Evolutionary conservation across 1,140 invertebrate genomes (phyloP).

Genomic region (Cydia splendana): DNA sequence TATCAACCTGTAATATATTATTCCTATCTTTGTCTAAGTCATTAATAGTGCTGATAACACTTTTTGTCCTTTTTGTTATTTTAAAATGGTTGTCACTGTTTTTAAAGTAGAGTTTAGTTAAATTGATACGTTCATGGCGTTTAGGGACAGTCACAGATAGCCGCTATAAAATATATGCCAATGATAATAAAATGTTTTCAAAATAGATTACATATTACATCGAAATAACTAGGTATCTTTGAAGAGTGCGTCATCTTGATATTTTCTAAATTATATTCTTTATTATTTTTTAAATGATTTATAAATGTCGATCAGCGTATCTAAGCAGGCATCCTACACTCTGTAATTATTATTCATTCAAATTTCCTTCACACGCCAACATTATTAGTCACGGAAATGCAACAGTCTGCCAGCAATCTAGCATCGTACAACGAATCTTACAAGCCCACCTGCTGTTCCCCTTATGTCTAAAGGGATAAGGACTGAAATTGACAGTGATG

Average conservation of each 20-base stretch:
- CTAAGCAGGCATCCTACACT: neutral
- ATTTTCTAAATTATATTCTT: no score
- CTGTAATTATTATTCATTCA: conserved; percentile 3
- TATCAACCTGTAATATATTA: conserved; percentile 17
- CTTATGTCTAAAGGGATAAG: neutral
- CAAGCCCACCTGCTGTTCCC: neutral
- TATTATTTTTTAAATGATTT: no score
- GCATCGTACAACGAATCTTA: conserved; percentile 4
- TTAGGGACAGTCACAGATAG: neutral
- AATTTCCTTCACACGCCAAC: conserved; percentile 20
- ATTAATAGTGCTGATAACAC: conserved; percentile 28
- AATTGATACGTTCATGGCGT: neutral
- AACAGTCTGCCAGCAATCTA: conserved; percentile 14
- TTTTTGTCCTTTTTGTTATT: neutral
- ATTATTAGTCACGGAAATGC: conserved; percentile 27
- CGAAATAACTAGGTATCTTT: no score
- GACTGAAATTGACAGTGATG: neutral
- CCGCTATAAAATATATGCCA: neutral
- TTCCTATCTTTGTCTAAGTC: conserved; percentile 14
- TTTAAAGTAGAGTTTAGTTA: neutral
- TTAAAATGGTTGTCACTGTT: conserved; percentile 1
- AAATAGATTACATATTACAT: no score
- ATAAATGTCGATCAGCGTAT: neutral
- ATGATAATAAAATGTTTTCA: neutral
- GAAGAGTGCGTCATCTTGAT: no score